These are phyloP conservation scores for Microchirus variegatus DNA, from an alignment of 2,797 vertebrate genomes.

Conservation along the genomic window DNA sequence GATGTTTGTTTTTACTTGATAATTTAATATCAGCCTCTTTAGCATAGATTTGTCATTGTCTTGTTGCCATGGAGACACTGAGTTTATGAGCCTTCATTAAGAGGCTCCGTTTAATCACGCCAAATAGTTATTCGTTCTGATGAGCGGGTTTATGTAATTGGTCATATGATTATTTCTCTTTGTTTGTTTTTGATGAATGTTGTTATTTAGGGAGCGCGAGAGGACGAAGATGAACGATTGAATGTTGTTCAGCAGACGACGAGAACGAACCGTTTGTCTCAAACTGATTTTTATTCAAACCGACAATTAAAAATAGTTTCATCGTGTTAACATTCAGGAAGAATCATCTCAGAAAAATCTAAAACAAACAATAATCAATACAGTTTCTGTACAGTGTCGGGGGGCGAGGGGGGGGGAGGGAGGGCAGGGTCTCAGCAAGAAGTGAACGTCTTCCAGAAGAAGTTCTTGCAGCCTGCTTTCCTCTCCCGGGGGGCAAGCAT, in stretches of 20 bases:
- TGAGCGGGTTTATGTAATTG: too few relatives aligned
- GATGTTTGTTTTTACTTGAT: too few relatives aligned
- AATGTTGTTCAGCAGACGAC: slow-evolving; percentile 9
- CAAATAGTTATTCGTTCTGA: too few relatives aligned
- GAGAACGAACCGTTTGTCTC: slow-evolving; percentile 58
- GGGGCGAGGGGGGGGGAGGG: slow-evolving; percentile 1
- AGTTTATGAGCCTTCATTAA: too few relatives aligned
- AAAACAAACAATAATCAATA: slow-evolving; percentile 39
- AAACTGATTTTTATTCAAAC: slow-evolving; percentile 90
- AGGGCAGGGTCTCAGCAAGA: slow-evolving; percentile 87
- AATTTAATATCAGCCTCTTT: too few relatives aligned
- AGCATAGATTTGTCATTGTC: too few relatives aligned
- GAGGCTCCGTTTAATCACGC: too few relatives aligned
- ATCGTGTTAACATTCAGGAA: slow-evolving; percentile 79
- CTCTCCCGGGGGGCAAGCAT: slow-evolving; percentile 92
- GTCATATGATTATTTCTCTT: too few relatives aligned
- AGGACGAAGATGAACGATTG: too few relatives aligned
- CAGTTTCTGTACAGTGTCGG: slow-evolving; percentile 53
- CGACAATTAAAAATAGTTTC: slow-evolving; percentile 86
- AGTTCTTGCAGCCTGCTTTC: slow-evolving; percentile 98
- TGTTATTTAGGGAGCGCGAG: too few relatives aligned
- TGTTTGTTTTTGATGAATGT: too few relatives aligned
- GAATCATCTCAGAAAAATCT: slow-evolving; percentile 71
- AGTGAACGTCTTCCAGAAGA: slow-evolving; percentile 99
- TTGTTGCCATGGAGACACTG: too few relatives aligned